Evolutionary conservation across 2,888 invertebrate genomes (phyloP).

Genomic region (Lapara coniferarum): DNA sequence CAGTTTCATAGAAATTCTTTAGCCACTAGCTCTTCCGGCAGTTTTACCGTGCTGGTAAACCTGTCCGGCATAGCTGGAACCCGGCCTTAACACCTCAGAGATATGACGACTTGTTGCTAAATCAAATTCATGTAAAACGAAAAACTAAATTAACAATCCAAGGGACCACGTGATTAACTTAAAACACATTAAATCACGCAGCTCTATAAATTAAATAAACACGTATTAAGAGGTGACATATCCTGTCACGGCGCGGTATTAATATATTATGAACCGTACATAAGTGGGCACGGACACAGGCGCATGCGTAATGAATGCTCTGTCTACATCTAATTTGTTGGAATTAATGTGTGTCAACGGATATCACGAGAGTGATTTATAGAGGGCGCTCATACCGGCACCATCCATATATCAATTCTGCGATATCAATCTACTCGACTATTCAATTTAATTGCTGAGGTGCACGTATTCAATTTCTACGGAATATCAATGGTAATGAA

Average conservation of each 20-base stretch:
- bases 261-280: not conserved
- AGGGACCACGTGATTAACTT: not conserved
- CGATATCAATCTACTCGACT: conserved; percentile 46
- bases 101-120: too few relatives aligned
- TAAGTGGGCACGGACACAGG: not conserved
- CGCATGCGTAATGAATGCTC: conserved; percentile 11
- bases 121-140: too few relatives aligned
- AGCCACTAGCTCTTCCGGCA: too few relatives aligned
- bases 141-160: too few relatives aligned
- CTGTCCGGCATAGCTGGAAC: too few relatives aligned
- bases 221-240: not conserved
- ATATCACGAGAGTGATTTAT: conserved; percentile 44
- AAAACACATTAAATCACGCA: not conserved
- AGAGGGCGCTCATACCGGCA: conserved; percentile 33
- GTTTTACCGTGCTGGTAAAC: too few relatives aligned
- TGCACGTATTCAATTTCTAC: conserved; percentile 28
- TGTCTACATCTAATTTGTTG: conserved; percentile 42
- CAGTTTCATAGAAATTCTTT: too few relatives aligned
- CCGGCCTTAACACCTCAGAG: too few relatives aligned
- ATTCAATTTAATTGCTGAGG: conserved; percentile 34
- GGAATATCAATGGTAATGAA: conserved; percentile 27
- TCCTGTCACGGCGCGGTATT: not conserved
- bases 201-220: not conserved
- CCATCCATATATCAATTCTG: conserved; percentile 46
- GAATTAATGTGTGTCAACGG: conserved; percentile 48